These are phyloP conservation scores for Cantharis rustica DNA, from an alignment of 2,888 invertebrate species.

Conservation along the genomic window DNA sequence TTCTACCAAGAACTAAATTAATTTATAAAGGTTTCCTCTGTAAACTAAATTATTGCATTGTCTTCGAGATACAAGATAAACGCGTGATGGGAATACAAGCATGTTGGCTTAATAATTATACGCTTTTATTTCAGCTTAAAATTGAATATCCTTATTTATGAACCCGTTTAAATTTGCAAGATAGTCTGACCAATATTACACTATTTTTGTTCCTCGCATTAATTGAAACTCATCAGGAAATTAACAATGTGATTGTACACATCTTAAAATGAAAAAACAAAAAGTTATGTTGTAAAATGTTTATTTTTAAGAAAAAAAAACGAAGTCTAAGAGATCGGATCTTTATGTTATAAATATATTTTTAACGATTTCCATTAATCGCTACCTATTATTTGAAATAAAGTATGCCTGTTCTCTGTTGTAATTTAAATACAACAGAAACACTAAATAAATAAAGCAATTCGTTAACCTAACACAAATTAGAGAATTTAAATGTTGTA, in stretches of 20 bases:
- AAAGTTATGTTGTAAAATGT: too few relatives aligned
- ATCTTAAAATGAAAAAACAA: too few relatives aligned
- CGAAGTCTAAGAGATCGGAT: too few relatives aligned
- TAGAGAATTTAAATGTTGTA: background rate
- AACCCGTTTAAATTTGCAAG: background rate
- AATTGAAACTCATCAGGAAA: too few relatives aligned
- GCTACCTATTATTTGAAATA: background rate
- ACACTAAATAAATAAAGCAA: background rate
- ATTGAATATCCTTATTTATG: background rate
- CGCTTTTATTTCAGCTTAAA: background rate
- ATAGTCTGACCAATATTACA: too few relatives aligned
- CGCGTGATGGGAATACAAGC: background rate
- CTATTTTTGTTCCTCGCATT: too few relatives aligned
- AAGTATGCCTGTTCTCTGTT: background rate
- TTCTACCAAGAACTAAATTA: background rate
- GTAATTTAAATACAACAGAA: background rate
- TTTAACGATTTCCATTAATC: background rate
- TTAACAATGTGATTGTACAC: too few relatives aligned
- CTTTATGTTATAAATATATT: too few relatives aligned
- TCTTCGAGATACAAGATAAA: background rate
- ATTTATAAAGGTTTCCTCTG: background rate
- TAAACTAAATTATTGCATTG: background rate
- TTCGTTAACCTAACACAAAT: background rate
- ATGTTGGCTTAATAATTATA: background rate
- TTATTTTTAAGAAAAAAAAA: too few relatives aligned